These are phyloP conservation scores for Sanderia malayensis DNA, from an alignment of 30 jellyfish, hydroid and myxozoan species.

Conservation along the genomic window DNA sequence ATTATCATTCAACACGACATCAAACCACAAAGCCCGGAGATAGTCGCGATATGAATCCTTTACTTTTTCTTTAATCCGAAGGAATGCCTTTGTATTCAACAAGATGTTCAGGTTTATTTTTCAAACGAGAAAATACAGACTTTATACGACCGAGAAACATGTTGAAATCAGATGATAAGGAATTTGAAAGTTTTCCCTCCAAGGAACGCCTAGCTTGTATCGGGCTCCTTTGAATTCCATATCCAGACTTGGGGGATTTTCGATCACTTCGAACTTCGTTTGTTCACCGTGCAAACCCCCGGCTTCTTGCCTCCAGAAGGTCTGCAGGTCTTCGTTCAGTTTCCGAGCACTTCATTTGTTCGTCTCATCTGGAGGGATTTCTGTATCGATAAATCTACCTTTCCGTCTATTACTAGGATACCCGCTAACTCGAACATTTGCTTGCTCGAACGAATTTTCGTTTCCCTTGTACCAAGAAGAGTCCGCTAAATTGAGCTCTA, in stretches of 20 bases:
- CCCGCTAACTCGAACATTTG: no score
- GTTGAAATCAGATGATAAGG: not conserved
- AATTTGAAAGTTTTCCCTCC: not conserved
- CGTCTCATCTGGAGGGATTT: not conserved
- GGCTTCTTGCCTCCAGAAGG: not conserved
- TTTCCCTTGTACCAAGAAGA: no score
- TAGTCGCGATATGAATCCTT: not conserved
- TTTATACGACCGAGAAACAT: not conserved
- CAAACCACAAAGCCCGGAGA: not conserved
- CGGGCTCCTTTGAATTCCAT: not conserved
- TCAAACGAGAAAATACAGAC: not conserved
- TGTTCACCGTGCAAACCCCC: not conserved
- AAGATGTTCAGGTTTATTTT: not conserved
- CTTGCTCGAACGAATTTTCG: no score
- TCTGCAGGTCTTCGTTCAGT: no score
- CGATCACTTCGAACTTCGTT: not conserved
- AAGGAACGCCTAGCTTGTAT: not conserved
- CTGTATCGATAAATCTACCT: not conserved
- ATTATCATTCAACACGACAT: not conserved
- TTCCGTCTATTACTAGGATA: not conserved
- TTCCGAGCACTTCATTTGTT: no score
- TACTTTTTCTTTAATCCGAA: not conserved
- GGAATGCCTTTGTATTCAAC: not conserved
- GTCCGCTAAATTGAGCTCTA: no score
- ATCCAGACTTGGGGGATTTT: not conserved